These are phyloP conservation scores for Babylonia areolata DNA, from an alignment of 1,140 invertebrate species.

Conservation along the genomic window DNA sequence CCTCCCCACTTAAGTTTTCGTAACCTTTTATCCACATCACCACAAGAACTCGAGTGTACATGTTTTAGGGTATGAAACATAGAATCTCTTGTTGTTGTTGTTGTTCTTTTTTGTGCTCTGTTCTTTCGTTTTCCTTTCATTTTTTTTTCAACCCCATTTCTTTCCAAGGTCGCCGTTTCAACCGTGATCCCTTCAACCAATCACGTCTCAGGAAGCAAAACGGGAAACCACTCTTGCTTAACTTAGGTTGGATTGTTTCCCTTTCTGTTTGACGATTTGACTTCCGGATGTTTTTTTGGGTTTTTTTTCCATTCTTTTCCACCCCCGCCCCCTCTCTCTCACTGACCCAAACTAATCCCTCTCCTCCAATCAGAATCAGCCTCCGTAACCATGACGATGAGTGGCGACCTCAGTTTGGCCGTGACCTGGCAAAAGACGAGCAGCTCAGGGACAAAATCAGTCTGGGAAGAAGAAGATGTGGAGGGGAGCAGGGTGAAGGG, in stretches of 20 bases:
- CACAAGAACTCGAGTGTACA: too few relatives aligned
- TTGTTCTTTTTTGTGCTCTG: too few relatives aligned
- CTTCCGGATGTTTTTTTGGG: background rate
- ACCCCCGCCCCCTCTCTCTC: background rate
- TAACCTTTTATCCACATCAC: too few relatives aligned
- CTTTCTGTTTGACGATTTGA: background rate
- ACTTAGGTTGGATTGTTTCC: background rate
- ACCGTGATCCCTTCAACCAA: background rate
- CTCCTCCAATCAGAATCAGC: background rate
- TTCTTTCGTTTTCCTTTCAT: too few relatives aligned
- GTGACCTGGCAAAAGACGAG: slow-evolving; percentile 5
- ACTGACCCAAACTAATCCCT: background rate
- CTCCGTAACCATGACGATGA: background rate
- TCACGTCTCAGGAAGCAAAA: background rate
- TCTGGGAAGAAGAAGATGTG: background rate
- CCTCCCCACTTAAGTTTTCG: too few relatives aligned
- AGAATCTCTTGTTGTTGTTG: too few relatives aligned
- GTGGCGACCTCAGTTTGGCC: background rate
- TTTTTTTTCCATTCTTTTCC: too few relatives aligned
- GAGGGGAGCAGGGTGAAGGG: too few relatives aligned
- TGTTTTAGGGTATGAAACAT: too few relatives aligned
- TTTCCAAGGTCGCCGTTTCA: too few relatives aligned
- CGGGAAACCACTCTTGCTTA: background rate
- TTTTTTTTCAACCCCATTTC: too few relatives aligned
- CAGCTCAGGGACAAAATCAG: slow-evolving; percentile 3